Conservation (phyloP, 2,888 invertebrate species). For the Leucania comma region DNA sequence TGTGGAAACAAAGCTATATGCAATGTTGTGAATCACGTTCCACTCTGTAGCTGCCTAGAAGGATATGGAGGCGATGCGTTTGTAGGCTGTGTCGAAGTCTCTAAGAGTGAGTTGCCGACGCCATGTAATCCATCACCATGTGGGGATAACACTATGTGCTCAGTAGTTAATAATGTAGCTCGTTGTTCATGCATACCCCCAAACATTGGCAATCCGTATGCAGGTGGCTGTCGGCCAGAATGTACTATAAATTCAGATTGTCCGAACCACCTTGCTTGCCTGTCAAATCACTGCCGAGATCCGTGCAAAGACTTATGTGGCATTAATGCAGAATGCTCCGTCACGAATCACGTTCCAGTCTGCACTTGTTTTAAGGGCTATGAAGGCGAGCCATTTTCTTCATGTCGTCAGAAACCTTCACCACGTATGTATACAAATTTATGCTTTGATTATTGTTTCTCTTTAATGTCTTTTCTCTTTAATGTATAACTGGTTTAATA, state of each 20-base stretch:
- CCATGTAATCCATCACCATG: constrained; percentile 96
- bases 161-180: constrained; percentile 92
- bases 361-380: constrained; percentile 95
- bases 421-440: constrained; percentile 88
- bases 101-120: constrained; percentile 84
- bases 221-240: constrained; percentile 96
- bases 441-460: background rate
- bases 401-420: constrained; percentile 91
- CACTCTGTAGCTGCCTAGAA: constrained; percentile 94
- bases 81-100: constrained; percentile 93
- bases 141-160: constrained; percentile 96
- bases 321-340: constrained; percentile 95
- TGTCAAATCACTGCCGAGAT: constrained; percentile 96
- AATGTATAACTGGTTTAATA: background rate
- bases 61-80: constrained; percentile 96
- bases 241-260: constrained; percentile 96
- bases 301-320: constrained; percentile 97
- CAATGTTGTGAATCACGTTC: constrained; percentile 94
- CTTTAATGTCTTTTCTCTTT: background rate
- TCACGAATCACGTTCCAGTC: constrained; percentile 95
- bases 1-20: constrained; percentile 96
- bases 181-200: constrained; percentile 97
- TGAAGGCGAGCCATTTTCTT: constrained; percentile 95
- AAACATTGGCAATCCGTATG: constrained; percentile 96
- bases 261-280: constrained; percentile 94